Percentiles rank a stretch among this genome's conserved stretches.
phyloP scores from a whole-genome alignment of 92 coral and sea anemone genomes.

The Umimayanthus chanpuru region DNA sequence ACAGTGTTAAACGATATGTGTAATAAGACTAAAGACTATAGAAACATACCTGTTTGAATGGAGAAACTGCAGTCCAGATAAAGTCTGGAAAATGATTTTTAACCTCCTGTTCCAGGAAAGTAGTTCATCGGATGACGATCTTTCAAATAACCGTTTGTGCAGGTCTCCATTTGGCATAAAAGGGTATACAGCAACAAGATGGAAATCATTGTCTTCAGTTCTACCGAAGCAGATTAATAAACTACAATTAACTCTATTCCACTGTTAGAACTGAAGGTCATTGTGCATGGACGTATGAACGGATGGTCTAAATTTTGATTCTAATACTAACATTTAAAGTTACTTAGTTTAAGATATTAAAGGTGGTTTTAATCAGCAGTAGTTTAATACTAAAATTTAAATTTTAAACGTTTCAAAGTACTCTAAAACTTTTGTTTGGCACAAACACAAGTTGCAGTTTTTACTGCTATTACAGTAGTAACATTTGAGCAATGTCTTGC shows the following conservation, averaged over 20 bases:
- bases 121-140: background rate
- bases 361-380: too few relatives aligned
- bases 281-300: too few relatives aligned
- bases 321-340: too few relatives aligned
- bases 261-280: background rate
- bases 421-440: too few relatives aligned
- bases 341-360: too few relatives aligned
- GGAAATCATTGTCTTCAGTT: background rate
- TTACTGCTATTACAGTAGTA: too few relatives aligned
- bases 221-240: background rate
- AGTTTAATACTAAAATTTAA: too few relatives aligned
- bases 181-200: background rate
- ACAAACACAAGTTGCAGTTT: too few relatives aligned
- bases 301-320: too few relatives aligned
- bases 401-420: too few relatives aligned
- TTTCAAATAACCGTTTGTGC: background rate
- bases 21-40: background rate
- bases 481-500: too few relatives aligned
- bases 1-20: too few relatives aligned
- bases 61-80: slow-evolving; percentile 8
- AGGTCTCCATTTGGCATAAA: slow-evolving; percentile 19
- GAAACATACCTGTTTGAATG: slow-evolving; percentile 6
- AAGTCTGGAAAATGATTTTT: background rate
- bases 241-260: background rate
- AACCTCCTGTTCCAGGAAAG: background rate